Percentiles rank a stretch among this genome's conserved stretches.
Conservation (phyloP, 1,140 invertebrate species). For the Stegodyphus mimosarum region DNA sequence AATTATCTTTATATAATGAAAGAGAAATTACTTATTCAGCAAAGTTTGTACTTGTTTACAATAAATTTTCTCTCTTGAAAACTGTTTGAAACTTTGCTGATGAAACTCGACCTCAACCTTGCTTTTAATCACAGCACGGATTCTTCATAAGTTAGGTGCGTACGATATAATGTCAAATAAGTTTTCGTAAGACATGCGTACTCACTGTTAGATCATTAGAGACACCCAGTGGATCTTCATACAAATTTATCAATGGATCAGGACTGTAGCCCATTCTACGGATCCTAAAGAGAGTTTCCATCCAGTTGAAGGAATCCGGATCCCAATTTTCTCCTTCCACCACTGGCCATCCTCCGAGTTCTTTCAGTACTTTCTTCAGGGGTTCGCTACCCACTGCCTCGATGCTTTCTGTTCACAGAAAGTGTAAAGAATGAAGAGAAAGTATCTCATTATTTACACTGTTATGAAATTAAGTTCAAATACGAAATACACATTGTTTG, state of each 20-base stretch:
- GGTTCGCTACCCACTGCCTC: constrained; percentile 69
- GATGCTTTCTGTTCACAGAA: constrained; percentile 38
- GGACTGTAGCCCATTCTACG: constrained; percentile 82
- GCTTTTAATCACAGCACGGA: no score
- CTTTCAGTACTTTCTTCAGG: constrained; percentile 76
- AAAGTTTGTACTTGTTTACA: no score
- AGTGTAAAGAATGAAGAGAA: not conserved
- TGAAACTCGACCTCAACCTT: not conserved
- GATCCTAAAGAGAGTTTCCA: constrained; percentile 83
- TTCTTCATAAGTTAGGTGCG: not conserved
- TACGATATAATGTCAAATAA: not conserved
- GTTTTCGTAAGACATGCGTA: constrained; percentile 79
- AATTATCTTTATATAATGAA: no score
- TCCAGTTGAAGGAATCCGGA: constrained; percentile 80
- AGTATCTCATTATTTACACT: no score
- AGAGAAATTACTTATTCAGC: no score
- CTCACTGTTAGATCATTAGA: constrained; percentile 83
- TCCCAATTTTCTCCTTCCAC: constrained; percentile 82
- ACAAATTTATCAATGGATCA: constrained; percentile 91
- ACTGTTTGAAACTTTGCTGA: no score
- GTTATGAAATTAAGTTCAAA: no score
- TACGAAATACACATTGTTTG: no score
- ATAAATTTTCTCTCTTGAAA: no score
- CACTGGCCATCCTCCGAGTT: constrained; percentile 90
- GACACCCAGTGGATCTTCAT: constrained; percentile 84